Conservation (phyloP, 2,888 invertebrate genomes). For the Plutella xylostella region DNA sequence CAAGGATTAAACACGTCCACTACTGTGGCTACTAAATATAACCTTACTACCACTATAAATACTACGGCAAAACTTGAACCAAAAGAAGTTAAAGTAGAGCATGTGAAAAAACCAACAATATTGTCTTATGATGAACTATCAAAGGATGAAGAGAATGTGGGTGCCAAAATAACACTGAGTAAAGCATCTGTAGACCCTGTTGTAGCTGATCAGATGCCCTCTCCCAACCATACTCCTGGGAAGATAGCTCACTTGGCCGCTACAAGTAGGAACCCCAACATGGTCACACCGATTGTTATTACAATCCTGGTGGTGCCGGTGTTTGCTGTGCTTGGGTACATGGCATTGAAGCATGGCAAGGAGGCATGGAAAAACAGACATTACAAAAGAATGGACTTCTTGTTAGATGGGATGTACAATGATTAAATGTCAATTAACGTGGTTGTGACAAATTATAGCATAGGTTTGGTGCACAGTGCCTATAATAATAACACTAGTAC, state of each 20-base stretch:
- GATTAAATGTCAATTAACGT: constrained; percentile 71
- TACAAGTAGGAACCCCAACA: constrained; percentile 65
- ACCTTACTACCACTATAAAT: too few species aligned
- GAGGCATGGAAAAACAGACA: constrained; percentile 90
- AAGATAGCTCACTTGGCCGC: constrained; percentile 22
- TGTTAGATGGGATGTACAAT: constrained; percentile 91
- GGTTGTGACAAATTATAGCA: too few species aligned
- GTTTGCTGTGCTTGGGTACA: constrained; percentile 75
- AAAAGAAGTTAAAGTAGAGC: background rate
- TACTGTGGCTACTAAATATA: too few species aligned
- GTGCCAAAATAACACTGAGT: constrained; percentile 9
- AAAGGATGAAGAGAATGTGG: background rate
- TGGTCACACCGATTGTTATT: constrained; percentile 80
- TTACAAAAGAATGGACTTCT: constrained; percentile 88
- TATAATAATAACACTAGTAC: too few species aligned
- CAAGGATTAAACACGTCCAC: too few species aligned
- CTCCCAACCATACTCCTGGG: constrained; percentile 22
- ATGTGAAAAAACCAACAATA: background rate
- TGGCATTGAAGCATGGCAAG: constrained; percentile 76
- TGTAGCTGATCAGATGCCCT: constrained; percentile 26
- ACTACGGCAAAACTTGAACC: background rate
- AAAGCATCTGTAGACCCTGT: constrained; percentile 27
- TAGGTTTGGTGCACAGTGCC: too few species aligned
- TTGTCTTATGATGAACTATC: constrained; percentile 2
- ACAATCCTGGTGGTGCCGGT: constrained; percentile 81